Base-by-base conservation (phyloP, 2,888 invertebrate genomes). In the Monoplex corrugatus region DNA sequence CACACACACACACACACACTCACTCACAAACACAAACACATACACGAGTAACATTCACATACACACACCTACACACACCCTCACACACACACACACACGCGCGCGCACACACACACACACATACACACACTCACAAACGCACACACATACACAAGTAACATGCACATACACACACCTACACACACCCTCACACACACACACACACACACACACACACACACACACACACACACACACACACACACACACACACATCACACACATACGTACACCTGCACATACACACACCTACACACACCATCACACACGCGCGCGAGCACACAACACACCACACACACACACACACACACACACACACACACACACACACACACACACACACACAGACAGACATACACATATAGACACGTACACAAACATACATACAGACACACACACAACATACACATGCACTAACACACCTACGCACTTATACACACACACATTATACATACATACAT, bases 161-260 rank as follows among this genome's bases (percentile, higher is more conserved):
- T 50, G 10, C 16, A 6, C 50, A 63, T 28, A 3, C 63, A 63
- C 23, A 6, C 63, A 3, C 8, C 3, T 28, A 63, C 8, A 63
- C 23, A 63, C 16, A 63, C 23, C 28, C 63, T 3, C 63, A 23
- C 23, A 63, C 63, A 23, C 63, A 63, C 63, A 23, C 63, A 63
- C 63, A 28, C 63, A 63, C 63, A 28, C 63, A 63, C 63, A 28
- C 75, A 75, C 75, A 35, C 75, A 75, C 75, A 35, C 75, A 75
- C 35, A 35, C 75, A 75, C 75, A 35, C 75, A 75, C 75, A n/a
- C 75, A n/a, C 75, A 35, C 75, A n/a, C 75, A 35, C 75, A 75
- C 75, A n/a, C 75, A 75, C 75, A n/a, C 75, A 75, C 75, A 75
- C 75, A 35, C 75, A 75, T 28, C 63, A 6, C 19, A 23, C 28